Base-by-base conservation (phyloP, 2,797 vertebrate genomes). In the Salmo trutta region DNA sequence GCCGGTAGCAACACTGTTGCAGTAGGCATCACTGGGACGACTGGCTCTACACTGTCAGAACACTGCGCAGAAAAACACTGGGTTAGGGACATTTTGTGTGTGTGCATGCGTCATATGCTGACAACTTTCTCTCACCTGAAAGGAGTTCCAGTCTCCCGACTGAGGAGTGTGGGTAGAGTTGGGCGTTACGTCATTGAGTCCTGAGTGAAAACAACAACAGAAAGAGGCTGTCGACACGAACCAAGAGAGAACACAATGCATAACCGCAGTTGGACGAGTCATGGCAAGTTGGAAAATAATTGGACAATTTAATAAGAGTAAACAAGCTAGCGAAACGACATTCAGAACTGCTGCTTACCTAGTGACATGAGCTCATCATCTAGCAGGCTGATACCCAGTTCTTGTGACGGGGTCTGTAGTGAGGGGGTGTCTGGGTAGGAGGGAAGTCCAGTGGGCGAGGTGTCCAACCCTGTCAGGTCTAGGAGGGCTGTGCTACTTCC, bases 311-410 rank as follows among this genome's bases (percentile, higher is more conserved):
- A 59, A 59, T 19, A 12, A 65, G 10, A 27, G 24, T 3, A 24
- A 65, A 19, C 59, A 7, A 24, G 21, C 59, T 24, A 12, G 21
- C 7, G 4, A 65, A 27, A 2, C 5, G 16, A 67, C 12, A 31
- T 33, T 29, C 17, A 17, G n/a, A 33, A 1, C 27, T 17, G 10
- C 29, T 73, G 72, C 93, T 95, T 89, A 98, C 98, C 97, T 83
- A 99, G 92, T 74, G 97, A 97, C 98, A 99, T 98, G 76, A 99
- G 97, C 76, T 99, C 98, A 75, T 99, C 98, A 16, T 99, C 98
- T 79, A 99, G 89, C 80, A 99, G 92, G 78, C 94, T 98, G 74
- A 96, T 81, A 0, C 96, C 89, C 91, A 86, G 85, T 75, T 95
- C 95, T 41, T 95, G 92, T 81, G 86, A 91, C 4, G 1, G 93